Evolutionary conservation across 2,797 vertebrate genomes (phyloP).

Genomic region (Cossypha niveicapilla): DNA sequence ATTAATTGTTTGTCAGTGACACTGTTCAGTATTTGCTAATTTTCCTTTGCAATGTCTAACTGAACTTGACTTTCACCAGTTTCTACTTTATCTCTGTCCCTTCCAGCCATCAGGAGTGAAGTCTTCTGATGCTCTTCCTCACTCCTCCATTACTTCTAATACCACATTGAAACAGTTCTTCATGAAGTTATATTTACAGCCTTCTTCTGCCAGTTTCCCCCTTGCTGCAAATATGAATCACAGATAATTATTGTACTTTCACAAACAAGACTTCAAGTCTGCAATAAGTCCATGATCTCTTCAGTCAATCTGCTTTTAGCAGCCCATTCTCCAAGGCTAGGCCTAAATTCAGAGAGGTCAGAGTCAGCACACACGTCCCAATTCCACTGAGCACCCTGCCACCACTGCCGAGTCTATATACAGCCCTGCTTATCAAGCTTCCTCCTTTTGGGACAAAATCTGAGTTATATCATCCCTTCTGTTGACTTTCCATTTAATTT

Average conservation of each 20-base stretch:
- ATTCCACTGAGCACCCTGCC: accelerated
- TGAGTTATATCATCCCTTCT: background rate
- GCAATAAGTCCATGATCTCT: background rate
- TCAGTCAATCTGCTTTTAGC: background rate
- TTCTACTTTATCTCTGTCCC: background rate
- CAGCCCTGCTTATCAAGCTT: background rate
- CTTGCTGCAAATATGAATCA: background rate
- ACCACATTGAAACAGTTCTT: background rate
- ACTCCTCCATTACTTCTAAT: background rate
- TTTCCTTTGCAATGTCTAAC: background rate
- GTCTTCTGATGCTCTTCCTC: background rate
- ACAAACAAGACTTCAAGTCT: background rate
- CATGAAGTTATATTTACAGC: background rate
- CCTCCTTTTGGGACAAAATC: background rate
- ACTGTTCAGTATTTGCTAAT: background rate
- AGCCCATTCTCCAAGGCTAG: background rate
- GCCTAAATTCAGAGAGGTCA: background rate
- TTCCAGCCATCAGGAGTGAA: background rate
- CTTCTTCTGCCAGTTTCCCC: background rate
- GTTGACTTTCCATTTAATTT: background rate
- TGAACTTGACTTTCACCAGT: background rate
- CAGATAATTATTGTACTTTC: background rate
- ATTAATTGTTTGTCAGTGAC: background rate
- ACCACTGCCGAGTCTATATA: background rate
- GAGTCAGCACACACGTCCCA: background rate